Evolutionary conservation across 2,113 vertebrate genomes (phyloP), one percentile per base, ranked within the genome.

Genomic region (Sylvicapra grimmia): DNA sequence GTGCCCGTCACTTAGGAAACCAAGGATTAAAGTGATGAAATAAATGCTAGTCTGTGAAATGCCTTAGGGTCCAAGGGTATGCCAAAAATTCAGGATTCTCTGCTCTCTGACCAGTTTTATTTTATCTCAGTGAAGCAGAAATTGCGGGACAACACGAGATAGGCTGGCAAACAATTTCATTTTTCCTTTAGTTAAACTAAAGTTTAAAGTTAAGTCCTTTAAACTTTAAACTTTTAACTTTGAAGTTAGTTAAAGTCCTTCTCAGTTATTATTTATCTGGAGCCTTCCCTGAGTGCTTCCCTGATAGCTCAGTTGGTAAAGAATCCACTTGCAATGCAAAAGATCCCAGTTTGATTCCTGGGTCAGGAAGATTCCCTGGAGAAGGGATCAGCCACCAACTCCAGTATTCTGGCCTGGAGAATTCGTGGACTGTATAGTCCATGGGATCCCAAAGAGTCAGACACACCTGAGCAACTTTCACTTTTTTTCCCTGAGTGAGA

Each of bases 91-190:
- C 86, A 59, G 84, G 19, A 72, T 79, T 86, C 61, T 96, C 27
- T 51, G 23, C 51, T 97, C 40, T 79, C 63, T 94, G 54, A 19
- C 15, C n/a, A 61, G 33, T 86, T 95, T 95, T 93, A 7, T 68
- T 95, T 93, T 61, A 95, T 93, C 68, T 68, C 53, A 79, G 29
- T 58, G 65, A 96, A 93, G 80, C 75, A 88, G 75, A 95, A 89
- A 96, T 54, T 90, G 18, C 15, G 25, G 47, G 54, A 84, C 44
- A 89, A 44, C 65, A 33, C 49, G 16, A 77, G 40, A 54, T 40
- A 92, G 51, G 31, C 49, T 84, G 85, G 85, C 36, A 93, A 75
- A 83, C 8, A 8, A 87, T n/a, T 96, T 80, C 36, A 92, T 84
- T 92, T 18, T 92, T 54, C 58, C 15, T 65, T 94, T 89, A 85